Evolutionary conservation across 2,888 invertebrate genomes (phyloP), one percentile per base, ranked within the genome.

Genomic region (Amblyjoppa fuscipennis): DNA sequence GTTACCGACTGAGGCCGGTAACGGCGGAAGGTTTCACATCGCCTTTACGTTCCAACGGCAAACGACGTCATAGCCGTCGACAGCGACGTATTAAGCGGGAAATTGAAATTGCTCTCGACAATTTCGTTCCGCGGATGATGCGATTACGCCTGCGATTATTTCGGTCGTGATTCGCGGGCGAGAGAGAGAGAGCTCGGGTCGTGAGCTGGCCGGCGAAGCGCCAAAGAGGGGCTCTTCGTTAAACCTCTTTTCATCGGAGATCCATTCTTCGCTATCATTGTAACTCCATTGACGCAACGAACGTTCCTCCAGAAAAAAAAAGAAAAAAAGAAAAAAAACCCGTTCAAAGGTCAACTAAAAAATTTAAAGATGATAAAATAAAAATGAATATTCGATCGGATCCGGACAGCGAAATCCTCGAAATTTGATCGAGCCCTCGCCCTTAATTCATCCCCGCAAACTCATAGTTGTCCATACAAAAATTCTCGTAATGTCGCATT

Each of bases 401-500:
- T 64, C 61, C 11, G 1, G 25, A 64, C 5, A 64, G 61, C 5
- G 41, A 84, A 76, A 71, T 76, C 56, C 1, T 66, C 69, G 71
- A 84, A 76, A 80, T 76, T 80, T 56, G 11, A 76, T 80, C 75
- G 84, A 80, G 25, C 66, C 59, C 34, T 59, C 68, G 38, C 9
- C 51, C 34, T 49, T 56, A 81, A 13, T 3, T 73, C 77, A 81
- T 68, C 45, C 45, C 45, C 20, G 73, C 64, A 70, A 71, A 59
- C 11, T 68, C 77, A 81, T 84, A 51, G 25, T 81, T 84, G 56
- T 61, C 73, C 80, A 71, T 53, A 80, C 56, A 84, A 49, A 31
- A 79, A 41, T 75, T 71, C 66, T 71, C 76, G 76, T 80, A 5
- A 45, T 31, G 25, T 84, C 56, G 59, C 73, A 76, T 59, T 75